Base-by-base conservation (phyloP, 2,888 invertebrate species). In the Acrobasis repandana region DNA sequence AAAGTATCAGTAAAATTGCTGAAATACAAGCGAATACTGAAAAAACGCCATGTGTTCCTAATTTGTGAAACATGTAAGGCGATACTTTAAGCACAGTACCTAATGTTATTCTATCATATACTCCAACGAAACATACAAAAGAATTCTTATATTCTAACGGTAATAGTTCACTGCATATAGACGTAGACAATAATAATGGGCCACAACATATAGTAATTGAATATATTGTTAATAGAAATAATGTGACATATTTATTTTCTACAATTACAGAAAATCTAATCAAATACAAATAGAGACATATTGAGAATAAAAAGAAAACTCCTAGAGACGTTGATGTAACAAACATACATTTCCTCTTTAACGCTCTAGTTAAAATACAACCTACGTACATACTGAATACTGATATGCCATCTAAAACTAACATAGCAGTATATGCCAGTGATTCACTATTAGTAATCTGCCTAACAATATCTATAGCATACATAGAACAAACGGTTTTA, bases 361-460 rank as follows among this genome's bases (percentile, higher is more conserved):
- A 15, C 14, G 63, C 52, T 64, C 67, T 79, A 0, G 74, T 64
- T 52, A 79, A 46, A 28, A 54, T 11, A 46, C 73, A 67, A 9
- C 78, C 76, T 0, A 69, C 14, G 52, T 80, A 80, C 76, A 77
- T 77, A 52, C 78, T 72, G 0, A 71, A 9, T 1, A 85, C 73
- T 14, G 83, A 79, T 0, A 83, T 62, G 1, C 79, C 85, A 52
- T 84, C 83, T 52, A 84, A 65, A 49, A 83, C 73, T 33, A 84
- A 62, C 83, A 84, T 83, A 2, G 70, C 74, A 0, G 61, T 64
- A 16, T 83, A 84, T 0, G 83, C 82, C 0, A 75, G 69, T 0
- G 66, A 58, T 64, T 80, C 78, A 38, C 64, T 73, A 0, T 63
- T 56, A 0, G 80, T 79, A 28, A 82, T 79, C 58, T 74, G 76